Evolutionary conservation across 1,140 invertebrate genomes (phyloP).

Genomic region (Drosophila parabipectinata): DNA sequence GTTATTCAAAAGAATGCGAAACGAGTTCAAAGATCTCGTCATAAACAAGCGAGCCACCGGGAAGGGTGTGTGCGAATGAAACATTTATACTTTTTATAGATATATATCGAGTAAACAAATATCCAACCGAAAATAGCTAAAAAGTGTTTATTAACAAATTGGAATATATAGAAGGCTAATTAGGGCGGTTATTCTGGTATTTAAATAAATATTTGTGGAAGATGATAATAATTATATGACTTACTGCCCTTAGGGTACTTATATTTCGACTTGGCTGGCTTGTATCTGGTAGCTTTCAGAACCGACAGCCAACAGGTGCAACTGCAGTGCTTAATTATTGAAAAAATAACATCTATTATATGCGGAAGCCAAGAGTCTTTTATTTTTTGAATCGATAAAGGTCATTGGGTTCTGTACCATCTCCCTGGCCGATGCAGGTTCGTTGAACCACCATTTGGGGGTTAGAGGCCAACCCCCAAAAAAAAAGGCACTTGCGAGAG

Average conservation of each 20-base stretch:
- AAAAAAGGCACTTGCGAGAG: constrained; percentile 19
- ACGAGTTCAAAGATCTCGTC: constrained; percentile 39
- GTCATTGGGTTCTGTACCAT: constrained; percentile 36
- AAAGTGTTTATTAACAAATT: constrained; percentile 2
- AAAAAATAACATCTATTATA: constrained; percentile 53
- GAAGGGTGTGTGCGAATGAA: not conserved
- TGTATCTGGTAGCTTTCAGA: not conserved
- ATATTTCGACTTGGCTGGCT: no score
- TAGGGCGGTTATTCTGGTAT: no score
- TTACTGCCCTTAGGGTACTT: no score
- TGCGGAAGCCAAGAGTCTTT: not conserved
- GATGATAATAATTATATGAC: not conserved
- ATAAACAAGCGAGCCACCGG: constrained; percentile 29
- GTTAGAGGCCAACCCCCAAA: constrained; percentile 42
- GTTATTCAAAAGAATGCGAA: constrained; percentile 34
- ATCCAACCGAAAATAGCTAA: constrained; percentile 12
- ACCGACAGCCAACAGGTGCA: constrained; percentile 54
- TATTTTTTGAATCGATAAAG: constrained; percentile 35
- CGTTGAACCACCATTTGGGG: constrained; percentile 42
- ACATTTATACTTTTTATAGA: constrained; percentile 21
- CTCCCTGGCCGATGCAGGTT: constrained; percentile 29
- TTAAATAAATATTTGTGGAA: not conserved
- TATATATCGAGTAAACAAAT: constrained; percentile 3
- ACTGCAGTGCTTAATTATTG: constrained; percentile 59
- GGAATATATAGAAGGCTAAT: not conserved